These are phyloP conservation scores for Eciton burchellii DNA, from an alignment of 1,140 invertebrate species.

Conservation along the genomic window DNA sequence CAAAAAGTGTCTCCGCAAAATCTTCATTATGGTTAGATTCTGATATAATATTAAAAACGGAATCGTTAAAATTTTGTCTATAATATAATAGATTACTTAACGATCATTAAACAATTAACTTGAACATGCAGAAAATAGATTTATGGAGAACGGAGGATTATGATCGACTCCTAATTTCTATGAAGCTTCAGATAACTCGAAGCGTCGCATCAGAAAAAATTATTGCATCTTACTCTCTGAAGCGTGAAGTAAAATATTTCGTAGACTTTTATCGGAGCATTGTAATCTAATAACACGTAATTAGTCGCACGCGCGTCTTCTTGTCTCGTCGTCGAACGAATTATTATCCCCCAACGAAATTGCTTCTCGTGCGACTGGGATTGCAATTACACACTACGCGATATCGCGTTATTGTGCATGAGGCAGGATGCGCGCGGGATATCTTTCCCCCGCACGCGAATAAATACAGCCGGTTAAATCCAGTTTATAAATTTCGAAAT, in stretches of 20 bases:
- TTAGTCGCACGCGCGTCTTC: background rate
- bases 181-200: no score
- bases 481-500: conserved; percentile 7
- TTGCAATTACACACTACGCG: background rate
- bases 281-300: conserved; percentile 7
- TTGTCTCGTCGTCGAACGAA: background rate
- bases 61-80: background rate
- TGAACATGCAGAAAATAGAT: background rate
- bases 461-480: background rate
- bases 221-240: background rate
- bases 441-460: background rate
- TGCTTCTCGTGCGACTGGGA: background rate
- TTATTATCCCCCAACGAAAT: background rate
- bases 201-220: no score
- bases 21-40: no score
- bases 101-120: background rate
- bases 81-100: conserved; percentile 7
- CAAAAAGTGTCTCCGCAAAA: no score
- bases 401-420: background rate
- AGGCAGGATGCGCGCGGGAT: background rate
- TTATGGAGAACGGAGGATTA: background rate
- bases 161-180: background rate
- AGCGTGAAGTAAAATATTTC: conserved; percentile 11
- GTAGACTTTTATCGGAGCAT: conserved; percentile 3
- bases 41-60: no score